Percentiles rank a stretch among this genome's conserved stretches.
These are phyloP conservation scores for Metopolophium dirhodum DNA, from an alignment of 1,140 invertebrate genomes.

Conservation along the genomic window DNA sequence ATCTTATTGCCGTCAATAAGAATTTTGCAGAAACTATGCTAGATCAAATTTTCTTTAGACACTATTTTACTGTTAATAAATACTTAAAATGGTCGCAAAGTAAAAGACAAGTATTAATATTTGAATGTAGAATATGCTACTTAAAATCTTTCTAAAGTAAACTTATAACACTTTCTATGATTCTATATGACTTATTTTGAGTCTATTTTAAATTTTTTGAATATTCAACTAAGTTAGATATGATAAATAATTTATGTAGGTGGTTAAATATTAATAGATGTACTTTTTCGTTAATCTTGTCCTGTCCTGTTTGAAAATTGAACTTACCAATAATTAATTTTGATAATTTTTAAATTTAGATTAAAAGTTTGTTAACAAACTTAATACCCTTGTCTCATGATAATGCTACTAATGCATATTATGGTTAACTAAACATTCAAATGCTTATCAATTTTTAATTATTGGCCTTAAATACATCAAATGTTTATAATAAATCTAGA, in stretches of 20 bases:
- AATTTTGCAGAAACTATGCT: slow-evolving; percentile 38
- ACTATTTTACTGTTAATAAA: slow-evolving; percentile 23
- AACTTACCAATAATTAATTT: background rate
- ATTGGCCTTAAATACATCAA: background rate
- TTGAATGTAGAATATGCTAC: background rate
- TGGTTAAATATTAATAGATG: background rate
- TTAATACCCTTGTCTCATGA: too few relatives aligned
- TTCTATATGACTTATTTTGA: background rate
- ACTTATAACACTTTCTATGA: too few relatives aligned
- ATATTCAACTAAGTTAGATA: background rate
- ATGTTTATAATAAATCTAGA: background rate
- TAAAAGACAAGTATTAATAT: background rate
- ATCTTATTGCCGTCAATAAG: too few relatives aligned
- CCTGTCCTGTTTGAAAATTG: background rate
- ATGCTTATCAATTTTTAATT: background rate
- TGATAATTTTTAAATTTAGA: too few relatives aligned
- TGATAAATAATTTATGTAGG: too few relatives aligned
- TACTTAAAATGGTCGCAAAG: slow-evolving; percentile 43
- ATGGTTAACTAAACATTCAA: background rate
- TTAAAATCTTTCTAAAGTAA: too few relatives aligned
- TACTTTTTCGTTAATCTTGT: too few relatives aligned
- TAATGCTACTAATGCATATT: background rate
- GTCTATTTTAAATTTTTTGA: background rate
- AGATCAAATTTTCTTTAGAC: slow-evolving; percentile 39
- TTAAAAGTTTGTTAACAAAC: too few relatives aligned